Conservation (phyloP, 2,113 vertebrate genomes). For the Hystrix cristata region DNA sequence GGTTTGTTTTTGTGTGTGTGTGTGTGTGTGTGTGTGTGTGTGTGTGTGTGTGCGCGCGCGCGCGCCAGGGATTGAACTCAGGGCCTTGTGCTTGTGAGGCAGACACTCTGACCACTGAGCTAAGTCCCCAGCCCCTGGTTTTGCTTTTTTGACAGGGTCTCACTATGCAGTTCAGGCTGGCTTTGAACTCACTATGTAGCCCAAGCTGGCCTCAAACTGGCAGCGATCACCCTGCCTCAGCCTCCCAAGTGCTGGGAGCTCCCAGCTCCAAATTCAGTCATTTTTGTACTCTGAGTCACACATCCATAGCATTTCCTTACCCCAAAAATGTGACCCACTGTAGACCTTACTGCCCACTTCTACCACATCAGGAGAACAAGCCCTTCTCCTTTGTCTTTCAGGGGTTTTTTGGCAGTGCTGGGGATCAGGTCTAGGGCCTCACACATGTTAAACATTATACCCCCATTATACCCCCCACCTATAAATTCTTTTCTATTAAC, state of each 20-base stretch:
- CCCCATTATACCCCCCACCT: background rate
- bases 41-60: too few species aligned
- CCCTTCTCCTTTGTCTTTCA: background rate
- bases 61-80: too few species aligned
- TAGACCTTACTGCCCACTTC: background rate
- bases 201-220: background rate
- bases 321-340: background rate
- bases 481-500: constrained; percentile 3
- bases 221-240: background rate
- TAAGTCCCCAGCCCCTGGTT: too few species aligned
- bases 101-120: too few species aligned
- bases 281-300: constrained; percentile 29
- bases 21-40: too few species aligned
- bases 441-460: background rate
- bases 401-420: background rate
- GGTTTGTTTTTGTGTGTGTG: too few species aligned
- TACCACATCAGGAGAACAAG: background rate
- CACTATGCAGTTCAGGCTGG: background rate
- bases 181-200: background rate
- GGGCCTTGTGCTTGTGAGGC: too few species aligned
- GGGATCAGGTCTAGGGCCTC: background rate
- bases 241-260: background rate
- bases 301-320: background rate
- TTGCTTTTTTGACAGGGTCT: too few species aligned
- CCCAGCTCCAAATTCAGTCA: background rate